Evolutionary conservation across 2,797 vertebrate genomes (phyloP), one percentile per base, ranked within the genome.

Genomic region (Hapalemur alaotrensis): DNA sequence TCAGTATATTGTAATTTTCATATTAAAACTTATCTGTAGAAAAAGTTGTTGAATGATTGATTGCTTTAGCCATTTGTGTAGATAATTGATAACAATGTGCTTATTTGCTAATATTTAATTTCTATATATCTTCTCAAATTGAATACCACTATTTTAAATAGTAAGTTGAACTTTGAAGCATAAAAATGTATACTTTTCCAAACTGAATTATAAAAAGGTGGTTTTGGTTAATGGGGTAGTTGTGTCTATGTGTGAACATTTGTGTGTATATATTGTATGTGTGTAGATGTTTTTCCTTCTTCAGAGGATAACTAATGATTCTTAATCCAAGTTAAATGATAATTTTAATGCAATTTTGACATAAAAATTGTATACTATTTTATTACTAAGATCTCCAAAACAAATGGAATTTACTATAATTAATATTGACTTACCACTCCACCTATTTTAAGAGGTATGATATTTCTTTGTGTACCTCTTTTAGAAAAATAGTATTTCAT

Each of bases 181-280:
- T 97, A 96, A 97, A 97, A 95, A 35, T 95, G 54, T 92, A 46
- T 91, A 46, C 28, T 85, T 95, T 94, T 79, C 50, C 89, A 86
- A 91, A 92, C 12, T 94, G 30, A 93, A 69, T 79, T 90, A 93
- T 78, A 54, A 79, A 83, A 84, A 83, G 32, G 67, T n/a, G 32
- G 50, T 91, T 96, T 95, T 90, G 79, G 54, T 96, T 89, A 84
- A 38, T 93, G 59, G 67, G 46, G n/a, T 95, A 96, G 86, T 30
- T 93, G 57, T 97, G 96, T 98, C 91, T 98, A 11, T 96, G 93
- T 98, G 97, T 97, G 95, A 97, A 86, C 93, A 97, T 97, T 90
- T 18, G 81, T 97, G 65, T 97, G 93, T 97, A 93, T 97, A 92
- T 96, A 95, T 84, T 92, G 84, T 94, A 76, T 96, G 80, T 96